Conservation (phyloP, 2,888 invertebrate genomes). For the Erpobdella octoculata region DNA sequence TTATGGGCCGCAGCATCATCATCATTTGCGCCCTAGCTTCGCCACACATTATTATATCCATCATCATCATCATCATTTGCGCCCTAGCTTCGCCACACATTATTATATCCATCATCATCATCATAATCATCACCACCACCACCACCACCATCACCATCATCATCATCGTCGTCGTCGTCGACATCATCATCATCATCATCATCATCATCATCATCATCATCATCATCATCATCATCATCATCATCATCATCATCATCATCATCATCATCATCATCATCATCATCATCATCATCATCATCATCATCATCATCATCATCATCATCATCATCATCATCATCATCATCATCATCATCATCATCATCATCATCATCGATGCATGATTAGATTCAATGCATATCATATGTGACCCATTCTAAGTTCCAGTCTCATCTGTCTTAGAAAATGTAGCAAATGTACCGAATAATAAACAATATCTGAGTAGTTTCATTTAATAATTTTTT, state of each 20-base stretch:
- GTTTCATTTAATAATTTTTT: no score
- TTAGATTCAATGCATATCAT: no score
- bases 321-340: constrained; percentile 20
- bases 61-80: background rate
- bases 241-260: background rate
- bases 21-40: no score
- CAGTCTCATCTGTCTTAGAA: no score
- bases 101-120: no score
- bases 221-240: constrained; percentile 19
- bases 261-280: background rate
- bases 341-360: constrained; percentile 20
- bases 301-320: constrained; percentile 27
- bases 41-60: background rate
- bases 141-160: background rate
- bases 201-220: constrained; percentile 9
- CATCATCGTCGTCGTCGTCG: background rate
- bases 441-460: no score
- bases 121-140: no score
- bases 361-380: no score
- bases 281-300: background rate
- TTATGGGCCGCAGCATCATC: no score
- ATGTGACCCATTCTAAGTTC: no score
- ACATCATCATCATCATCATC: constrained; percentile 9
- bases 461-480: no score
- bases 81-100: background rate